Conservation (phyloP, 2,797 vertebrate genomes). For the Rhinoraja longicauda region DNA sequence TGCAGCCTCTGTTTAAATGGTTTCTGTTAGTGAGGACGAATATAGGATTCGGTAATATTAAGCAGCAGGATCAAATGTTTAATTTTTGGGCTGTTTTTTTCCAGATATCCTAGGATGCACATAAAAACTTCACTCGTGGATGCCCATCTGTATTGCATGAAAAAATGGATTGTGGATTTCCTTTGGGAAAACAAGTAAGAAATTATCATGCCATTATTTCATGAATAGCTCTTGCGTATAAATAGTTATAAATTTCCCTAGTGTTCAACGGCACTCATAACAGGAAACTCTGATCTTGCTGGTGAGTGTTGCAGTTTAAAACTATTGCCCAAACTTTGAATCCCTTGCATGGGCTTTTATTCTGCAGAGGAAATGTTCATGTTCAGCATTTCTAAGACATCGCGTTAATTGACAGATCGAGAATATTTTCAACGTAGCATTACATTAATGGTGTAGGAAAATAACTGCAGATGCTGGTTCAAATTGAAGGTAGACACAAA, state of each 20-base stretch:
- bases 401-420: not conserved
- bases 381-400: not conserved
- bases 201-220: slow-evolving; percentile 15
- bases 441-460: not conserved
- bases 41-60: not conserved
- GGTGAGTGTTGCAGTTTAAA: not conserved
- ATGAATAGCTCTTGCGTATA: not conserved
- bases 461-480: too few species aligned
- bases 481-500: too few species aligned
- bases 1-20: not conserved
- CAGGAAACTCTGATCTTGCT: not conserved
- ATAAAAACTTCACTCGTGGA: slow-evolving; percentile 90
- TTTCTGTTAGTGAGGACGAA: not conserved
- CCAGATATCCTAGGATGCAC: slow-evolving; percentile 84
- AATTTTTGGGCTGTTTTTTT: not conserved
- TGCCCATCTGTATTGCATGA: slow-evolving; percentile 95
- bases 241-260: not conserved
- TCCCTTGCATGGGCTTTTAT: not conserved
- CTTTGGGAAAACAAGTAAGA: slow-evolving; percentile 66
- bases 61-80: too few species aligned
- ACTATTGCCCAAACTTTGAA: not conserved
- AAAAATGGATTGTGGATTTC: slow-evolving; percentile 89
- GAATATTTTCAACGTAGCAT: not conserved
- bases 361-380: not conserved
- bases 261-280: not conserved